Evolutionary conservation across 1,140 invertebrate genomes (phyloP), one percentile per base, ranked within the genome.

Genomic region (Hypothenemus hampei): DNA sequence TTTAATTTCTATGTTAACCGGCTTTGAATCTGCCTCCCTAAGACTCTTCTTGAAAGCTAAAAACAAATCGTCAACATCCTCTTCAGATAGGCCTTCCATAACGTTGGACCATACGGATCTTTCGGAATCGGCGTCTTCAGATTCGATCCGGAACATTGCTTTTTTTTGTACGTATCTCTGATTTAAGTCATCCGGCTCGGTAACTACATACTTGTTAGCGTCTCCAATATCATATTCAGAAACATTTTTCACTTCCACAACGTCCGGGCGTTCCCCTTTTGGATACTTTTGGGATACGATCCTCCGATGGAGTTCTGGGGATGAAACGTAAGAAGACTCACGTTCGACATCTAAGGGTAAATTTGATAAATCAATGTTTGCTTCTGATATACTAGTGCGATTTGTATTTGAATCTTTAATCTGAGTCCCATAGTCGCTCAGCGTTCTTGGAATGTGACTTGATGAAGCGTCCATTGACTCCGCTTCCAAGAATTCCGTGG

Each of bases 71-170:
- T 69, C 68, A 13, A 69, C 31, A 15, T 59, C 57, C 22, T 61
- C 37, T 51, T 67, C 66, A 8, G 49, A 60, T 41, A 68, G 48
- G 18, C 55, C 61, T 54, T 70, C 68, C 16, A 66, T 40, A 33
- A 68, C 54, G 44, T 69, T 68, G 6, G 68, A 69, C 37, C 57
- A 64, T 4, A 58, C 47, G 22, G 59, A 46, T 47, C 64, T 51
- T 39, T 60, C 61, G 11, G 54, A 54, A 33, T 69, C 65, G 23
- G 67, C 66, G n/a, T 72, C 70, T 53, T 69, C 65, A n/a, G 70
- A 72, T 62, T 68, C 70, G 39, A 72, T 65, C 48, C 64, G 67
- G 57, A 72, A 72, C 35, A 72, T 47, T 13, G 71, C 63, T 60
- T 60, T 64, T 36, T 61, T 59, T 33, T 57, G 60, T 3, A 13